phyloP scores from a whole-genome alignment of 1,140 invertebrate genomes.

The Campoletis sonorensis region DNA sequence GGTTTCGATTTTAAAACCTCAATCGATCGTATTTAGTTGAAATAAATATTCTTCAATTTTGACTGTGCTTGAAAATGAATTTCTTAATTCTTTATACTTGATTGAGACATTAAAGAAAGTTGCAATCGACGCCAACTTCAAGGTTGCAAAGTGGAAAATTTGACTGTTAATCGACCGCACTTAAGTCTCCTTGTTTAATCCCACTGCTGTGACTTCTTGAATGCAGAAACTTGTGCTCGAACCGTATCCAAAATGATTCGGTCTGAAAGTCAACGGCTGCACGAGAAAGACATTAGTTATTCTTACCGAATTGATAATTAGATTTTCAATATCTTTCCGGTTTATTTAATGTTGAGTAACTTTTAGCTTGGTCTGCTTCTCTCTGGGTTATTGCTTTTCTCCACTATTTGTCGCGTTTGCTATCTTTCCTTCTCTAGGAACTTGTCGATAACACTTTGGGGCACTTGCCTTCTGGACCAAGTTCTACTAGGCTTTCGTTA shows the following conservation, averaged over 20 bases:
- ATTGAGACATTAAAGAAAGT: too few relatives aligned
- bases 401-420: not conserved
- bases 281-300: constrained; percentile 4
- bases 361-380: not conserved
- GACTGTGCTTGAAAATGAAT: too few relatives aligned
- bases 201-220: too few relatives aligned
- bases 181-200: too few relatives aligned
- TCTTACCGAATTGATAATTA: not conserved
- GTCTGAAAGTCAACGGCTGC: not conserved
- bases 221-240: too few relatives aligned
- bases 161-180: too few relatives aligned
- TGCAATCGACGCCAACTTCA: too few relatives aligned
- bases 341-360: constrained; percentile 13
- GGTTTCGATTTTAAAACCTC: too few relatives aligned
- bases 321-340: constrained; percentile 22
- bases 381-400: not conserved
- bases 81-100: too few relatives aligned
- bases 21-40: too few relatives aligned
- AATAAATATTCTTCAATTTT: too few relatives aligned
- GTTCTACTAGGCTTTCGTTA: constrained; percentile 26
- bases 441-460: constrained; percentile 67
- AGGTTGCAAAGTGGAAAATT: too few relatives aligned
- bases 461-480: constrained; percentile 55
- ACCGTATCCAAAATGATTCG: not conserved
- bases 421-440: constrained; percentile 47